These are phyloP conservation scores for Spilosoma lubricipeda DNA, from an alignment of 2,888 invertebrate species.

Conservation along the genomic window DNA sequence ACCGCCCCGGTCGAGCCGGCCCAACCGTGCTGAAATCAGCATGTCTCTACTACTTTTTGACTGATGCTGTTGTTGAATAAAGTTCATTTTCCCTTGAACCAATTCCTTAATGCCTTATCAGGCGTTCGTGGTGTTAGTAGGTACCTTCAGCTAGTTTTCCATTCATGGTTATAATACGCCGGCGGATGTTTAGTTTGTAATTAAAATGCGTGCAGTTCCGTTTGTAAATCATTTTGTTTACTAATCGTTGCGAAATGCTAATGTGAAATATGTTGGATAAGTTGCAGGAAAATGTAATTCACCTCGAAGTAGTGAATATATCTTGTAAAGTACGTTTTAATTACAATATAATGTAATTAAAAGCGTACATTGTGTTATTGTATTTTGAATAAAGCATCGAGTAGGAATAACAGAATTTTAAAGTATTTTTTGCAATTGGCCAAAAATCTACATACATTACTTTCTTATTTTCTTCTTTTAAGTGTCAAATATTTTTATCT, in stretches of 20 bases:
- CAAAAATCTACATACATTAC: neutral
- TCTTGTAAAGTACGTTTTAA: neutral
- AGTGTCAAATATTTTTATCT: neutral
- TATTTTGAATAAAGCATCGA: neutral
- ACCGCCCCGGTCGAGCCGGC: too few species aligned
- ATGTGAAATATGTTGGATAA: conserved; percentile 3
- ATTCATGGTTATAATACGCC: conserved; percentile 33
- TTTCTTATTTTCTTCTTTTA: neutral
- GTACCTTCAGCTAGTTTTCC: conserved; percentile 11
- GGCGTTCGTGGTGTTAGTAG: neutral
- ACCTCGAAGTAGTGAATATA: neutral
- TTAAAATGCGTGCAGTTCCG: conserved; percentile 46
- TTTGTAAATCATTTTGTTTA: conserved; percentile 35
- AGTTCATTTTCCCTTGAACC: neutral
- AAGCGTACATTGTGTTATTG: neutral
- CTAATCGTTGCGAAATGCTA: conserved; percentile 7
- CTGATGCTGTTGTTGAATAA: neutral
- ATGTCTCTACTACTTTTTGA: too few species aligned
- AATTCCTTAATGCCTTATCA: neutral
- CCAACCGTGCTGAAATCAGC: too few species aligned
- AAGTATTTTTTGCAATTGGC: neutral
- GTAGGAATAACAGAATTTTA: neutral
- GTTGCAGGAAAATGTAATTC: neutral
- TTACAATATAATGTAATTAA: neutral
- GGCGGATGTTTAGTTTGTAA: conserved; percentile 27